phyloP scores from a whole-genome alignment of 1,140 invertebrate genomes.

The Aricia agestis region DNA sequence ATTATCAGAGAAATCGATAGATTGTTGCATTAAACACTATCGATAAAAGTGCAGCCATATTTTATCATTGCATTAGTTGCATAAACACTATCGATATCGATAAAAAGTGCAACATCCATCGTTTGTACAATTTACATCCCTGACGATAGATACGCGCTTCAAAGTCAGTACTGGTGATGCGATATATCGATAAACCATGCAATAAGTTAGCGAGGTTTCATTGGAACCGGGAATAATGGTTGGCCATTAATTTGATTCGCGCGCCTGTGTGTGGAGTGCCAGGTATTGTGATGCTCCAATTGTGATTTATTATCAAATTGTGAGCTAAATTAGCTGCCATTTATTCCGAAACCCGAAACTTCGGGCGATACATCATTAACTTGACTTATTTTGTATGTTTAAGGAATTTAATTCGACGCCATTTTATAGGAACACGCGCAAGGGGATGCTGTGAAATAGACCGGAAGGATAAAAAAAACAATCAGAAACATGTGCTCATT shows the following conservation, averaged over 20 bases:
- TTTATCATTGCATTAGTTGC: too few species aligned
- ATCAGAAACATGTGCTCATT: too few species aligned
- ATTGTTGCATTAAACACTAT: too few species aligned
- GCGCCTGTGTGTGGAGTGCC: constrained; percentile 22
- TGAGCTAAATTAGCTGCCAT: constrained; percentile 8
- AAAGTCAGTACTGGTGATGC: not conserved
- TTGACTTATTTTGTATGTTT: not conserved
- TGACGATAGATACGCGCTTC: not conserved
- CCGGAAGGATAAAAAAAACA: too few species aligned
- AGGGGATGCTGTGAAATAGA: too few species aligned
- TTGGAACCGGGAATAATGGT: constrained; percentile 36
- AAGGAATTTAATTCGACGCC: not conserved
- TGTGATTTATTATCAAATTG: constrained; percentile 14
- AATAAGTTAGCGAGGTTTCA: constrained; percentile 34
- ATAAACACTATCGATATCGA: too few species aligned
- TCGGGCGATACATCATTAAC: not conserved
- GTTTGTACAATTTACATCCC: too few species aligned
- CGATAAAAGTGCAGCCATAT: too few species aligned
- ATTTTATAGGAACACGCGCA: too few species aligned
- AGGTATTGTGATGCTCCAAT: constrained; percentile 9
- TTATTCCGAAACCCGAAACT: not conserved
- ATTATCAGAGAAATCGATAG: too few species aligned
- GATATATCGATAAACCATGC: constrained; percentile 29
- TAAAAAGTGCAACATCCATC: too few species aligned
- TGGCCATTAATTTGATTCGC: constrained; percentile 32